A percentile compares a stretch with the other conserved stretches of the same genome.
These are phyloP conservation scores for Craniophora ligustri DNA, from an alignment of 2,888 invertebrate genomes.

Conservation along the genomic window DNA sequence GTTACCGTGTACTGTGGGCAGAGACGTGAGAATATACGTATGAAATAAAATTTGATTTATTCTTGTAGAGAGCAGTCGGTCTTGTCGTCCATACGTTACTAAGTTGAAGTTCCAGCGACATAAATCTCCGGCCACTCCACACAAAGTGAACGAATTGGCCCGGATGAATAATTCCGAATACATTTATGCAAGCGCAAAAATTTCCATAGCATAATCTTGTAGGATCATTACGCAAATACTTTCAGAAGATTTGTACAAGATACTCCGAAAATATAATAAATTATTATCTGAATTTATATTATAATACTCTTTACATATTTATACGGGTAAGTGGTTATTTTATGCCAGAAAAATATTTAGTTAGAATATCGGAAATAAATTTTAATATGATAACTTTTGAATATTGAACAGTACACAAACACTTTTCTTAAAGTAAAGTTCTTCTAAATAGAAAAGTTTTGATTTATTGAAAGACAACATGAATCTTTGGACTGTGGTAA, in stretches of 20 bases:
- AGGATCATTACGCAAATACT: slow-evolving; percentile 54
- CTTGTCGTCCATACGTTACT: slow-evolving; percentile 72
- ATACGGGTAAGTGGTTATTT: slow-evolving; percentile 23
- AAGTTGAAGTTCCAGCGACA: slow-evolving; percentile 75
- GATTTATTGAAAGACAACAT: slow-evolving; percentile 63
- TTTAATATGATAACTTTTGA: slow-evolving; percentile 23
- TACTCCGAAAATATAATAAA: slow-evolving; percentile 31
- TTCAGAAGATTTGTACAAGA: slow-evolving; percentile 45
- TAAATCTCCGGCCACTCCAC: slow-evolving; percentile 76
- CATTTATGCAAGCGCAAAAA: slow-evolving; percentile 64
- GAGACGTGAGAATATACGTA: slow-evolving; percentile 25
- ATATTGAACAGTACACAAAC: slow-evolving; percentile 20
- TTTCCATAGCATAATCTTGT: slow-evolving; percentile 58
- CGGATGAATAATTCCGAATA: slow-evolving; percentile 76
- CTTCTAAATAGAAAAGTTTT: slow-evolving; percentile 66
- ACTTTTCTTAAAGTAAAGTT: slow-evolving; percentile 35
- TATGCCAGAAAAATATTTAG: slow-evolving; percentile 5
- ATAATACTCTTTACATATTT: slow-evolving; percentile 31
- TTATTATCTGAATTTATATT: slow-evolving; percentile 23
- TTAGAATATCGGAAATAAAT: slow-evolving; percentile 11
- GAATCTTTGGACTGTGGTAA: slow-evolving; percentile 57
- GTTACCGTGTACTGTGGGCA: slow-evolving; percentile 8
- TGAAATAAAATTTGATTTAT: slow-evolving; percentile 72
- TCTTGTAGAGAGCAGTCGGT: slow-evolving; percentile 58
- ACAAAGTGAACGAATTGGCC: slow-evolving; percentile 70